Evolutionary conservation across 2,888 invertebrate species (phyloP), one percentile per base, ranked within the genome.

Genomic region (Luperina nickerlii): DNA sequence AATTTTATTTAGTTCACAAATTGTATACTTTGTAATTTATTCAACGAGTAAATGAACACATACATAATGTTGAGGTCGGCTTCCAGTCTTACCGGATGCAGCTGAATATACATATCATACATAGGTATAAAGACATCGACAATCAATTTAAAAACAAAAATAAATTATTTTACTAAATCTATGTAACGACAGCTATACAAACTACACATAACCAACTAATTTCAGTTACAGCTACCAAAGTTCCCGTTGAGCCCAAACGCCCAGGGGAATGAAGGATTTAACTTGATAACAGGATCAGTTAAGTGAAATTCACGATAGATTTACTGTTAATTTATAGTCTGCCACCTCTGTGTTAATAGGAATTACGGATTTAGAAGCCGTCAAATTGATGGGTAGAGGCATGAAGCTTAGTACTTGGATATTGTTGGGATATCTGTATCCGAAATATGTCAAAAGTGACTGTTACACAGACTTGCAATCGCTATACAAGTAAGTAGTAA

Each of bases 271-370:
- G 78, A 62, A 73, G 78, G 85, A 77, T 85, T 74, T 67, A 80
- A 85, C 80, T 80, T 72, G 82, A 76, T 88, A 88, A 88, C 82
- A 48, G 78, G 65, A 77, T 79, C 79, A 79, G 87, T 78, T 79
- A 89, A 87, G 79, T 87, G 89, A 87, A 87, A 84, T 82, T 48
- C 73, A 69, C 80, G 77, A 82, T 79, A 80, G 54, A 84, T 82
- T 78, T 78, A 74, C 74, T 54, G 74, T 69, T 83, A 76, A 79
- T 78, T 78, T 76, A 79, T 38, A 60, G 79, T 51, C 68, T 32
- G 13, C 48, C 81, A 79, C 76, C 76, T 84, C 78, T 66, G 73
- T 45, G 51, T 38, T 74, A 48, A 77, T 60, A 51, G n/a, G 63
- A 63, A 38, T 75, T 71, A 67, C 42, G 51, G 69, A 57, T 45